Evolutionary conservation across 2,888 invertebrate genomes (phyloP).

Genomic region (Euphydryas editha): DNA sequence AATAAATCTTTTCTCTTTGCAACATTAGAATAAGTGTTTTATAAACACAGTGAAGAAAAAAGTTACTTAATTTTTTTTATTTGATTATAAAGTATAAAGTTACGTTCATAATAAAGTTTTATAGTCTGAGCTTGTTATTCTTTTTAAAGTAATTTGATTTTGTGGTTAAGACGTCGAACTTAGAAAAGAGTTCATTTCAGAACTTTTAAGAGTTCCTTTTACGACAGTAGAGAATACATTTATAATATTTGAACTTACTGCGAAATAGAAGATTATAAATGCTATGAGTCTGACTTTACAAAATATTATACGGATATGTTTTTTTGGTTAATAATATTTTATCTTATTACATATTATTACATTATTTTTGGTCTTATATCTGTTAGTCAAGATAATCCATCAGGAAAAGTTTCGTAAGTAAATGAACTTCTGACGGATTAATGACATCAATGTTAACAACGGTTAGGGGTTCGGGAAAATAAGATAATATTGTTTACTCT

Average conservation of each 20-base stretch:
- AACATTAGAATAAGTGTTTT: no score
- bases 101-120: slow-evolving; percentile 5
- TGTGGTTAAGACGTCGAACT: slow-evolving; percentile 5
- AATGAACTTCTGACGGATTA: slow-evolving; percentile 41
- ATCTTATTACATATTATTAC: neutral
- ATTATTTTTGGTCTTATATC: neutral
- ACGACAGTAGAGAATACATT: neutral
- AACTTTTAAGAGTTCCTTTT: no score
- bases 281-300: neutral
- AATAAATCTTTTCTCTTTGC: no score
- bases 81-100: slow-evolving; percentile 1
- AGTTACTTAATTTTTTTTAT: neutral
- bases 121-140: slow-evolving; percentile 7
- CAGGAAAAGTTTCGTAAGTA: slow-evolving; percentile 25
- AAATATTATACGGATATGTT: neutral
- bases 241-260: neutral
- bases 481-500: slow-evolving; percentile 35
- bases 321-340: neutral
- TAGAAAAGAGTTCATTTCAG: neutral
- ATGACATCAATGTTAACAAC: slow-evolving; percentile 42
- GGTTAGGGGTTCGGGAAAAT: slow-evolving; percentile 19
- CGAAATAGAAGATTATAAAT: neutral
- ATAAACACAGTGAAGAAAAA: neutral
- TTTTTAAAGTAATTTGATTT: slow-evolving; percentile 4
- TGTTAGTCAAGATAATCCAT: slow-evolving; percentile 18